Percentiles rank a stretch among this genome's conserved stretches.
These are phyloP conservation scores for Calypte anna DNA, from an alignment of 2,113 vertebrate genomes.

Conservation along the genomic window DNA sequence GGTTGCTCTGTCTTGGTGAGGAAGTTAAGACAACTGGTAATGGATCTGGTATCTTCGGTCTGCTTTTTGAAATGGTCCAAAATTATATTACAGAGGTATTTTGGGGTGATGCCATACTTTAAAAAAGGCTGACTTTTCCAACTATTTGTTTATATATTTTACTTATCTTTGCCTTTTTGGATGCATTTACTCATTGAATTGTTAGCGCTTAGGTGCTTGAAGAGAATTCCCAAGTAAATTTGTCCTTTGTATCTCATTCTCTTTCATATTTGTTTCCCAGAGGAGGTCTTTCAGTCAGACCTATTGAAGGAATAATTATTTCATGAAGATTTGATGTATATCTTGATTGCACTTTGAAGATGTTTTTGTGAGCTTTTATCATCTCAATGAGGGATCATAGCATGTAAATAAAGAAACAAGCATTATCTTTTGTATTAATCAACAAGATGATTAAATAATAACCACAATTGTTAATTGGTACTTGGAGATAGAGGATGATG, in stretches of 20 bases:
- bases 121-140: not conserved
- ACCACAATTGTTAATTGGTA: constrained; percentile 45
- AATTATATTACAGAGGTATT: not conserved
- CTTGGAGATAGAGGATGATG: constrained; percentile 48
- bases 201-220: constrained; percentile 42
- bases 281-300: constrained; percentile 56
- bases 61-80: not conserved
- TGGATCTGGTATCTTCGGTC: not conserved
- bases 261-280: constrained; percentile 50
- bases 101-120: not conserved
- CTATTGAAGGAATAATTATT: constrained; percentile 88
- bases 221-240: constrained; percentile 56
- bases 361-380: constrained; percentile 76
- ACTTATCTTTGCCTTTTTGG: not conserved
- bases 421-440: constrained; percentile 63
- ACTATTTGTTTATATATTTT: not conserved
- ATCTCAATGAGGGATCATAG: constrained; percentile 52
- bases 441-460: constrained; percentile 59
- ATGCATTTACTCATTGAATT: not conserved
- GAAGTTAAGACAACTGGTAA: not conserved
- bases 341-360: constrained; percentile 85
- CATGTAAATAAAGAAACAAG: constrained; percentile 60
- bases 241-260: constrained; percentile 52
- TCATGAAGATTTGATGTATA: constrained; percentile 85
- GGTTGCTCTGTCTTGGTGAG: not conserved